Evolutionary conservation across 2,888 invertebrate species (phyloP).

Genomic region (Dynastes tityus): DNA sequence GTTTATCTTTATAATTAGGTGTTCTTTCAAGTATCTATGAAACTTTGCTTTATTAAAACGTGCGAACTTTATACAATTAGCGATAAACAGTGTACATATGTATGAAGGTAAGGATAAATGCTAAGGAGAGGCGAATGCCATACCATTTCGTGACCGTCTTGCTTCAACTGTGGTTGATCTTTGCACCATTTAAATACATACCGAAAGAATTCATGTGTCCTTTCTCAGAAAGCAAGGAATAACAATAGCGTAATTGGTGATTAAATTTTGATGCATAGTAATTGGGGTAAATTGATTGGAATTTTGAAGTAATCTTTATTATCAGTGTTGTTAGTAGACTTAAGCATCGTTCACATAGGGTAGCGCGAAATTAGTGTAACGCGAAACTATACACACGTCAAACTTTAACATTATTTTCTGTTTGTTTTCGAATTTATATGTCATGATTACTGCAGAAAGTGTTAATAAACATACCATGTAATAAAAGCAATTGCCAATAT

Average conservation of each 20-base stretch:
- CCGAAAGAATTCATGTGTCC: slow-evolving; percentile 18
- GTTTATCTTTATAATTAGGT: slow-evolving; percentile 1
- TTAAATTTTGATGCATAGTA: slow-evolving; percentile 29
- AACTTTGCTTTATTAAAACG: neutral
- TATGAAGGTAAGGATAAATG: too few species aligned
- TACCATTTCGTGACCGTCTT: slow-evolving; percentile 23
- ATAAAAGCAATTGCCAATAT: too few species aligned
- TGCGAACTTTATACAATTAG: too few species aligned
- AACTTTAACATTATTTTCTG: too few species aligned
- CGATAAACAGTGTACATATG: too few species aligned
- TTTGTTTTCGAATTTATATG: too few species aligned
- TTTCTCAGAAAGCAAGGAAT: slow-evolving; percentile 23
- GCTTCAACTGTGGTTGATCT: slow-evolving; percentile 26
- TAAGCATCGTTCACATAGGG: too few species aligned
- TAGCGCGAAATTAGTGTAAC: too few species aligned
- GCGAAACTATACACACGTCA: too few species aligned
- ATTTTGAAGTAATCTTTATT: neutral
- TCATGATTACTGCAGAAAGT: too few species aligned
- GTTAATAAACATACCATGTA: too few species aligned
- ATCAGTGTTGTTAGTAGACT: neutral
- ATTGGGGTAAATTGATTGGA: slow-evolving; percentile 27
- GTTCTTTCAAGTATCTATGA: neutral
- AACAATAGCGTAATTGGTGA: slow-evolving; percentile 23
- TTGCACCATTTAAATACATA: slow-evolving; percentile 15
- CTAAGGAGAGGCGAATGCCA: neutral